Percentiles rank a stretch among this genome's conserved stretches.
Conservation (phyloP, 1,140 invertebrate species). For the Micrasema minimum region DNA sequence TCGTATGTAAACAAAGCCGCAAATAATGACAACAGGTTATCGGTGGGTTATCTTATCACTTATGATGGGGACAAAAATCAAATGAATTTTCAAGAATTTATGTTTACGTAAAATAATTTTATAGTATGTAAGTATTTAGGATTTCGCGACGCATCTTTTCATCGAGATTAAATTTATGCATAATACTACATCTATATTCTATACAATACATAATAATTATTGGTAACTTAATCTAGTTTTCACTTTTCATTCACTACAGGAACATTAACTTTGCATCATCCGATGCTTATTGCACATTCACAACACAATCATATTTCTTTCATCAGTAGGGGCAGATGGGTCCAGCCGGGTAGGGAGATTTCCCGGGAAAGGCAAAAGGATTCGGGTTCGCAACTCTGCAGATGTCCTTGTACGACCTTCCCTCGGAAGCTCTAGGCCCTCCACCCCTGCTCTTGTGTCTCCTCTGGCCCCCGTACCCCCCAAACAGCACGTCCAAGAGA, state of each 20-base stretch:
- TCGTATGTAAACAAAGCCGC: too few species aligned
- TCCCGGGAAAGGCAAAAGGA: conserved; percentile 51
- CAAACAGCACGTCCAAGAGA: conserved; percentile 57
- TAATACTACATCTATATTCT: too few species aligned
- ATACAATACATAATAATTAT: too few species aligned
- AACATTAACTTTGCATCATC: background rate
- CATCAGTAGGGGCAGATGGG: conserved; percentile 47
- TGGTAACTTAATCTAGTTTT: background rate
- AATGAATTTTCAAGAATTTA: too few species aligned
- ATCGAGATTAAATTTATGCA: too few species aligned
- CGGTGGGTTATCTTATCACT: too few species aligned
- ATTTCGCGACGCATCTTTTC: too few species aligned
- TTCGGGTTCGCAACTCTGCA: conserved; percentile 63
- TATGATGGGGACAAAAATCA: too few species aligned
- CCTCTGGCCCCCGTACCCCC: conserved; percentile 43
- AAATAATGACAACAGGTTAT: too few species aligned
- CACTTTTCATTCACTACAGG: background rate
- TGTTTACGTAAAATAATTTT: too few species aligned
- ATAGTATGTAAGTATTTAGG: too few species aligned
- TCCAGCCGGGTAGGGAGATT: conserved; percentile 45
- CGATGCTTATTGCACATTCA: background rate
- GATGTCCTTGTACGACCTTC: conserved; percentile 62
- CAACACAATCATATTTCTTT: background rate
- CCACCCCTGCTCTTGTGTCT: conserved; percentile 53
- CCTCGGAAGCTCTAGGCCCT: conserved; percentile 56